Percentiles rank a stretch among this genome's conserved stretches.
phyloP scores from a whole-genome alignment of 2,797 vertebrate species.

The Sitta carolinensis region DNA sequence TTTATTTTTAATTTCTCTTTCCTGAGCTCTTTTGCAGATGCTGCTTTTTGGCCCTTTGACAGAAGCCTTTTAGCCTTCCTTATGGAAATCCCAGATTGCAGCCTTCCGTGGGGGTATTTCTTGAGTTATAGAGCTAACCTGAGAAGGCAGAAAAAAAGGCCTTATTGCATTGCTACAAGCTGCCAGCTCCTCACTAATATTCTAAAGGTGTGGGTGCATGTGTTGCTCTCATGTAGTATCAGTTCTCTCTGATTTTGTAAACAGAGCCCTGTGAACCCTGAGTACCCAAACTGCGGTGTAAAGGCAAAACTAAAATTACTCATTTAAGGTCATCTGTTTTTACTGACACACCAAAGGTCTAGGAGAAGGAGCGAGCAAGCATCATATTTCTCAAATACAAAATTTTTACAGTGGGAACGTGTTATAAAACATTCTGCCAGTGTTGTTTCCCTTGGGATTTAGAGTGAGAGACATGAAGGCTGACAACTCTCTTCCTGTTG shows the following conservation, averaged over 20 bases:
- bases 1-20: slow-evolving; percentile 64
- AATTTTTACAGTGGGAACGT: slow-evolving; percentile 88
- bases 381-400: slow-evolving; percentile 74
- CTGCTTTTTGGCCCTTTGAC: slow-evolving; percentile 37
- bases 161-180: not conserved
- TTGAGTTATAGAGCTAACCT: not conserved
- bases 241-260: slow-evolving; percentile 41
- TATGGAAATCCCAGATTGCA: slow-evolving; percentile 41
- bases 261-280: slow-evolving; percentile 57
- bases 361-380: slow-evolving; percentile 66
- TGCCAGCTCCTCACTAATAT: slow-evolving; percentile 34
- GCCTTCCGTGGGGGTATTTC: slow-evolving; percentile 39
- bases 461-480: slow-evolving; percentile 83
- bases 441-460: slow-evolving; percentile 88
- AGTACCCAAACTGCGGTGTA: slow-evolving; percentile 36
- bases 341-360: slow-evolving; percentile 59
- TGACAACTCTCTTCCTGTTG: slow-evolving; percentile 89
- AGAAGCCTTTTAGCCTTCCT: slow-evolving; percentile 20
- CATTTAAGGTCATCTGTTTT: slow-evolving; percentile 70
- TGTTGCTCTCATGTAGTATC: slow-evolving; percentile 43
- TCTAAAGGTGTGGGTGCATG: slow-evolving; percentile 47
- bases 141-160: slow-evolving; percentile 10
- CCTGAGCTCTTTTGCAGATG: slow-evolving; percentile 55
- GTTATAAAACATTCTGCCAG: slow-evolving; percentile 88
- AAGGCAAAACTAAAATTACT: slow-evolving; percentile 67